Base-by-base conservation (phyloP, 2,888 invertebrate species). In the Tyria jacobaeae region DNA sequence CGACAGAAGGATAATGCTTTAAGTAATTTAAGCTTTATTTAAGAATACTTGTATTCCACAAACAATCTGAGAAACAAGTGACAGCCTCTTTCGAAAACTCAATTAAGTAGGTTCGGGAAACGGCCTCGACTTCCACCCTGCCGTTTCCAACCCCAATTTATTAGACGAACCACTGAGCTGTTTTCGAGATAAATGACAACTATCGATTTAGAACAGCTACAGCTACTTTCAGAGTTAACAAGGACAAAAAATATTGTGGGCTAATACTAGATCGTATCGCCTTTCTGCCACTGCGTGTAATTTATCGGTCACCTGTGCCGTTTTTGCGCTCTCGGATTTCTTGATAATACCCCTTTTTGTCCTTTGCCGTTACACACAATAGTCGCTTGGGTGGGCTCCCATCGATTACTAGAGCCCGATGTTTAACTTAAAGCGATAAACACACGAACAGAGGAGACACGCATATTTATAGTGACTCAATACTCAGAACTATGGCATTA, bases 401-500 rank as follows among this genome's bases (percentile, higher is more conserved):
- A 75, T 79, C 75, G 71, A 76, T 71, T 64, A 50, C 70, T 71
- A 53, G 59, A 65, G 66, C 59, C 57, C 73, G 76, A 78, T 76
- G 71, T 73, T n/a, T 73, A 76, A 79, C 73, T 74, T 64, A 70
- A 71, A 74, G 73, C 70, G 69, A 70, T 75, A 73, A 78, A 76
- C 73, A 69, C 52, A 76, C 71, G 62, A 61, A 63, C 66, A 64
- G 62, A 64, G 57, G 70, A 80, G 78, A 81, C 80, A 81, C 82
- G 85, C 81, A 86, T 90, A 88, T 88, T 89, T 87, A 89, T 90
- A 87, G 84, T 82, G 71, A 73, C 75, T 83, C 82, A 70, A 79
- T 91, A 90, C 91, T 78, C 75, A 80, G 90, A 90, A 90, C 80
- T 84, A 82, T 85, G 86, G 87, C 88, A 88, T 89, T 90, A 86